Conservation (phyloP, 2,797 vertebrate species). For the Sebastes variabilis region DNA sequence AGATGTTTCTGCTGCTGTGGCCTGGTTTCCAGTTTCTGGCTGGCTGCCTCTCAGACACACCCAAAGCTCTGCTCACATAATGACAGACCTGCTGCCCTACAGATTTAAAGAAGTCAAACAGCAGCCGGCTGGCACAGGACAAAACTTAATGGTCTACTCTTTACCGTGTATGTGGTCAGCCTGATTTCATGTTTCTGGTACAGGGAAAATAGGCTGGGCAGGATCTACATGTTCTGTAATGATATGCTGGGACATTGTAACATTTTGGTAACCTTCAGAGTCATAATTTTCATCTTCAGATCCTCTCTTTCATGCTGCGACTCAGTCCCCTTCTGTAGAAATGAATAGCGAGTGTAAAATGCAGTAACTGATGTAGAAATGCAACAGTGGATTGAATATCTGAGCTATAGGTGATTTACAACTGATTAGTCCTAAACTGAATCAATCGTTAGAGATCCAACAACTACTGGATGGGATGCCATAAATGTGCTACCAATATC, state of each 20-base stretch:
- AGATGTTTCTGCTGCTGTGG: slow-evolving; percentile 59
- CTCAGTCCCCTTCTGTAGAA: background rate
- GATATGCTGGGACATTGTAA: slow-evolving; percentile 34
- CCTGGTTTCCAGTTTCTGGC: slow-evolving; percentile 62
- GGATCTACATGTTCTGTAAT: slow-evolving; percentile 54
- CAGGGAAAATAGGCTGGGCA: slow-evolving; percentile 35
- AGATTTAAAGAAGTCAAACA: slow-evolving; percentile 45
- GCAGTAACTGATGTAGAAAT: background rate
- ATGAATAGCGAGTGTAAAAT: background rate
- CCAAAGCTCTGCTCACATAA: slow-evolving; percentile 66
- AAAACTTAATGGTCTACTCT: slow-evolving; percentile 4
- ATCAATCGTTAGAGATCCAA: background rate
- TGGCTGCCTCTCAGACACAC: slow-evolving; percentile 67
- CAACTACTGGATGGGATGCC: background rate
- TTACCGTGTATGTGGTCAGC: slow-evolving; percentile 29
- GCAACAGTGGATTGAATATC: too few species aligned
- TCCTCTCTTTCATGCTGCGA: background rate
- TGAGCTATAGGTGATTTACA: background rate
- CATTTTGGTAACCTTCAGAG: slow-evolving; percentile 39
- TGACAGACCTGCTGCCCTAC: slow-evolving; percentile 62
- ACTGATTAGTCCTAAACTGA: background rate
- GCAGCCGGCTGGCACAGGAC: slow-evolving; percentile 28
- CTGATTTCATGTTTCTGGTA: slow-evolving; percentile 52
- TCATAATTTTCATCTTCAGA: background rate
- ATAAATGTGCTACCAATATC: background rate